Conservation (phyloP, 1,140 invertebrate species). For the Patella vulgata region DNA sequence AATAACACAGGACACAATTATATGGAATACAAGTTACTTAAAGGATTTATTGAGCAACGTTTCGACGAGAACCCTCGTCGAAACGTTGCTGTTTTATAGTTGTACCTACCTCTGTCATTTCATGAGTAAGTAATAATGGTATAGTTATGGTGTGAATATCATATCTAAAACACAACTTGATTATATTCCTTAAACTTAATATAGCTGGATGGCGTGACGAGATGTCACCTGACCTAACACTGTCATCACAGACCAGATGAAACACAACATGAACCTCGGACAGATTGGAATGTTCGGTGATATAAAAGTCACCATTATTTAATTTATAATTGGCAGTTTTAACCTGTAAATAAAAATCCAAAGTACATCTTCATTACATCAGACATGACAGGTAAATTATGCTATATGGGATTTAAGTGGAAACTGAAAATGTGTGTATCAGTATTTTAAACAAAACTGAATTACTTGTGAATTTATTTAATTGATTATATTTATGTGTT, state of each 20-base stretch:
- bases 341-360: constrained; percentile 37
- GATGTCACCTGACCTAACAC: constrained; percentile 78
- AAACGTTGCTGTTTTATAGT: too few species aligned
- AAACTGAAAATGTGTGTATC: too few species aligned
- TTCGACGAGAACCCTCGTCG: too few species aligned
- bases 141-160: constrained; percentile 94
- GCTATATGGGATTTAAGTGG: too few species aligned
- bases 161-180: constrained; percentile 92
- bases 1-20: too few species aligned
- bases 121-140: constrained; percentile 90
- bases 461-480: too few species aligned
- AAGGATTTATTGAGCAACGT: too few species aligned
- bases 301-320: constrained; percentile 90
- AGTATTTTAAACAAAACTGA: too few species aligned
- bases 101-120: constrained; percentile 86
- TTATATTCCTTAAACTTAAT: constrained; percentile 90
- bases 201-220: constrained; percentile 97
- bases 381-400: too few species aligned
- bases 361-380: neutral
- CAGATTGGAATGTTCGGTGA: constrained; percentile 95
- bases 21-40: too few species aligned
- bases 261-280: constrained; percentile 93
- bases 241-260: constrained; percentile 81
- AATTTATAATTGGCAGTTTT: constrained; percentile 40
- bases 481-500: too few species aligned